phyloP scores from a whole-genome alignment of 2,888 invertebrate species.

The Metellina segmentata region DNA sequence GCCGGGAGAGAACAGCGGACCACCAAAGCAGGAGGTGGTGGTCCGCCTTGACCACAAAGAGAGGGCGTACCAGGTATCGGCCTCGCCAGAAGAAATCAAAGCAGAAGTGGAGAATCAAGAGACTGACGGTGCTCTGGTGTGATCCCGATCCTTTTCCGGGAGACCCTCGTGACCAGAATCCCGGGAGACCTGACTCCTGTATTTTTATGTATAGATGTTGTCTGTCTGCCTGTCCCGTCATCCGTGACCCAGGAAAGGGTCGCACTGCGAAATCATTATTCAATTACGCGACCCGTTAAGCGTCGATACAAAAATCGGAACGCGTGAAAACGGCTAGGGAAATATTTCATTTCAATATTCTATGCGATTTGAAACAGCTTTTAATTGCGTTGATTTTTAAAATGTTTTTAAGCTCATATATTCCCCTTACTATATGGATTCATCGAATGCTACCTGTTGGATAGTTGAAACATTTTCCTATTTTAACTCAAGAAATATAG shows the following conservation, averaged over 20 bases:
- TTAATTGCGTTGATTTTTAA: no score
- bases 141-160: not conserved
- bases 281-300: not conserved
- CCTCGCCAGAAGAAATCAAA: constrained; percentile 69
- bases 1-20: not conserved
- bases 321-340: no score
- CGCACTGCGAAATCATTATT: not conserved
- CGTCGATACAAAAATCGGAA: no score
- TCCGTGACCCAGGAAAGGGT: constrained; percentile 15
- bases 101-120: constrained; percentile 71
- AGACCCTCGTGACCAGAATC: not conserved
- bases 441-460: no score
- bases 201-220: constrained; percentile 46
- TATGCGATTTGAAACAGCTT: no score
- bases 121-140: constrained; percentile 69
- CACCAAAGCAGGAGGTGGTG: constrained; percentile 64
- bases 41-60: constrained; percentile 76
- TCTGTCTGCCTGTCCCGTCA: not conserved
- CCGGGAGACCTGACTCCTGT: constrained; percentile 5
- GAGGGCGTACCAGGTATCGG: constrained; percentile 64
- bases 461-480: no score
- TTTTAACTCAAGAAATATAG: no score
- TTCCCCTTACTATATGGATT: no score
- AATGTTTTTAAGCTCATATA: no score
- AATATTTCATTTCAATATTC: no score